These are phyloP conservation scores for Spatula versicolor DNA, from an alignment of 2,797 vertebrate species.

Conservation along the genomic window DNA sequence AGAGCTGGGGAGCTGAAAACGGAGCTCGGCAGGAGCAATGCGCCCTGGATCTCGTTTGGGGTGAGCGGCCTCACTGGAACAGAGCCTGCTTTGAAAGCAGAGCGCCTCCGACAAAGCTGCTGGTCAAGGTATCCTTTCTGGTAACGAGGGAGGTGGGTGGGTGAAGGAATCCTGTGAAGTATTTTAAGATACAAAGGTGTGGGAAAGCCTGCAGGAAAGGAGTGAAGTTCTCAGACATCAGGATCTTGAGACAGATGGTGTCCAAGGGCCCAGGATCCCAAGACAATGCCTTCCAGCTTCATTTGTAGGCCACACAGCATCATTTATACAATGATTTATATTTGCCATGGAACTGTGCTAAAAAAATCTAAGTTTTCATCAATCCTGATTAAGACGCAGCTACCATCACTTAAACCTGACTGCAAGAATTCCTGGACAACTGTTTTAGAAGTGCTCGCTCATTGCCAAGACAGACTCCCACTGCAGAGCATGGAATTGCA, in stretches of 20 bases:
- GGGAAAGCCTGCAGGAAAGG: rapidly evolving
- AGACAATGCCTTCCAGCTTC: rapidly evolving
- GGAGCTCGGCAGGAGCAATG: not conserved
- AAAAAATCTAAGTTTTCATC: not conserved
- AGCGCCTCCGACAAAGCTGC: rapidly evolving
- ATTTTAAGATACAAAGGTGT: not conserved
- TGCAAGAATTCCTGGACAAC: not conserved
- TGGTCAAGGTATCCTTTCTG: not conserved
- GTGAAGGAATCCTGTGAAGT: rapidly evolving
- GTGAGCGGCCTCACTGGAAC: not conserved
- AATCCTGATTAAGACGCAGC: not conserved
- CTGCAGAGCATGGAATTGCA: rapidly evolving
- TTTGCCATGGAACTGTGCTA: not conserved
- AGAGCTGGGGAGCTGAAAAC: not conserved
- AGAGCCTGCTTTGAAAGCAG: not conserved
- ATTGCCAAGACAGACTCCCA: too few relatives aligned
- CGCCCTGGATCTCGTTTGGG: too few relatives aligned
- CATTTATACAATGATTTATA: rapidly evolving
- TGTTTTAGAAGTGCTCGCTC: rapidly evolving
- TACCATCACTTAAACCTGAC: not conserved
- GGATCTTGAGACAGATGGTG: not conserved
- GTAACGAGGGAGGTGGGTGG: rapidly evolving
- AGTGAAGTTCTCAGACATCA: rapidly evolving
- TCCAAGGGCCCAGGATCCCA: not conserved
- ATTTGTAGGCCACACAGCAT: not conserved